Evolutionary conservation across 2,888 invertebrate species (phyloP).

Genomic region (Tortrix viridana): DNA sequence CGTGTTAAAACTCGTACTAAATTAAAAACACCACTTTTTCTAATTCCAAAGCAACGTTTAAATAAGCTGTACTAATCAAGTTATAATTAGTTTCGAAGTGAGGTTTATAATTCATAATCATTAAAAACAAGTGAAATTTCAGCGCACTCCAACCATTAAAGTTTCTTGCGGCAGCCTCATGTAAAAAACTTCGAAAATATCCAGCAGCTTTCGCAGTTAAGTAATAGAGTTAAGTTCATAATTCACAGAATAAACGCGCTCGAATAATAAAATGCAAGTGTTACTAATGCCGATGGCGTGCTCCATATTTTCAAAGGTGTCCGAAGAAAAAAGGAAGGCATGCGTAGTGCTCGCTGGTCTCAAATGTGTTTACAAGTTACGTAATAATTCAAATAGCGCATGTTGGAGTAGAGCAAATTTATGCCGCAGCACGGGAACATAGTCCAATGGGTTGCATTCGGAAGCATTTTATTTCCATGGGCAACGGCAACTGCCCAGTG

Average conservation of each 20-base stretch:
- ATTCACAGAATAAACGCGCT: slow-evolving; percentile 18
- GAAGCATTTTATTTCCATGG: slow-evolving; percentile 80
- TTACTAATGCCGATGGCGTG: slow-evolving; percentile 43
- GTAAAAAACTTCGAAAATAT: slow-evolving; percentile 12
- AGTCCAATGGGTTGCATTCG: slow-evolving; percentile 79
- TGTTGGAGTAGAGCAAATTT: slow-evolving; percentile 65
- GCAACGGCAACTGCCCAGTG: slow-evolving; percentile 59
- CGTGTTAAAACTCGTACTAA: too few relatives aligned
- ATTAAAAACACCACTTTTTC: too few relatives aligned
- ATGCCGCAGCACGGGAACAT: slow-evolving; percentile 78
- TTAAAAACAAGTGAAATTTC: neutral
- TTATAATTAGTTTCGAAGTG: neutral
- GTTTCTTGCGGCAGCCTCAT: slow-evolving; percentile 3
- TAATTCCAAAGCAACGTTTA: too few relatives aligned
- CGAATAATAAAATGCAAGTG: slow-evolving; percentile 31
- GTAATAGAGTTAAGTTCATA: slow-evolving; percentile 19
- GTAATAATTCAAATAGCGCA: slow-evolving; percentile 80
- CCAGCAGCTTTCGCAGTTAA: slow-evolving; percentile 10
- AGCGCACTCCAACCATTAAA: slow-evolving; percentile 10
- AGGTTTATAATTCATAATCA: neutral
- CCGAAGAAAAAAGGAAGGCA: slow-evolving; percentile 46
- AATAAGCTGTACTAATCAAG: too few relatives aligned
- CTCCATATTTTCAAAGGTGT: slow-evolving; percentile 47
- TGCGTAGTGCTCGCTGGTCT: slow-evolving; percentile 64
- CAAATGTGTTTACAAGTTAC: slow-evolving; percentile 81